Base-by-base conservation (phyloP, 2,113 vertebrate genomes). In the Indri indri region DNA sequence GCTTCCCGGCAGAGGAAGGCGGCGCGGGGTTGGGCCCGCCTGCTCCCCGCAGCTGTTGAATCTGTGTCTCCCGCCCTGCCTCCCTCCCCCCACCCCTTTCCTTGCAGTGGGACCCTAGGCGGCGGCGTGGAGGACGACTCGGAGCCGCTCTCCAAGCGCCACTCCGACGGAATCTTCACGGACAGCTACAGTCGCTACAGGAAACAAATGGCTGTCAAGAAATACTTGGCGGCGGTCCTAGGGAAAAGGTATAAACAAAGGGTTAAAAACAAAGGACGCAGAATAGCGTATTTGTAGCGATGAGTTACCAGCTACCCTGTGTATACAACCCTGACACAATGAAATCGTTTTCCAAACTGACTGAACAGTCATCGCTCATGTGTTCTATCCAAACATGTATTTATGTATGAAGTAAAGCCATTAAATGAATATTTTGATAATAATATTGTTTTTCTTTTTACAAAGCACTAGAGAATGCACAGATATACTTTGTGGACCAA, bases 191-290 rank as follows among this genome's bases (percentile, higher is more conserved):
- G 99, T 98, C 99, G 99, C 98, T 99, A 99, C 98, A 98, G 99
- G 98, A 99, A 99, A 99, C 99, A 99, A 99, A 99, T 99, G 99
- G 99, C 99, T 96, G 99, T 99, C 98, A 99, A 99, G 99, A 99
- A 99, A 98, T 99, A 99, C 98, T 99, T 99, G 99, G 99, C 99
- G 37, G 99, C 99, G 0, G 99, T 99, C 98, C 99, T 99, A 97
- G 99, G 99, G 99, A 99, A 99, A 99, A 99, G 99, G 99, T 99
- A 99, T 99, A 99, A 99, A 99, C 99, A 99, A 99, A 99, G 99
- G 99, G 99, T 99, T 99, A 99, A 99, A 99, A 99, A 99, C 99
- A 99, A 99, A 99, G 99, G 99, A 99, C 99, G 99, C 98, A 99
- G 99, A 98, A 99, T 99, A 99, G 99, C 99, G 77, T 99, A 99